Evolutionary conservation across 2,113 vertebrate species (phyloP).

Genomic region (Phalacrocorax carbo): DNA sequence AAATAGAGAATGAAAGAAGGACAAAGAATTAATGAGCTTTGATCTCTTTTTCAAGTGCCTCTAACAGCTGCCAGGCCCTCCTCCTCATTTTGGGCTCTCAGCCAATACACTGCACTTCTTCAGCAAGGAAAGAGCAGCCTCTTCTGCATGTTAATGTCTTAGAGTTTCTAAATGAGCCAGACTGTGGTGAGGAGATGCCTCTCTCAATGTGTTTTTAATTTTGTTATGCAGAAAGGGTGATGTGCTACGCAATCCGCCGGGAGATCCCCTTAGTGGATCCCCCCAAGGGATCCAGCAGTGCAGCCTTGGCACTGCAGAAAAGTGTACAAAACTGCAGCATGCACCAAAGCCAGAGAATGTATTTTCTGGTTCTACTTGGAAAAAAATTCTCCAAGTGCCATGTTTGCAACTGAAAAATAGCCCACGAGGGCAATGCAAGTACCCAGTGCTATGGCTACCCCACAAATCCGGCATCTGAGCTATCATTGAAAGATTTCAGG

Average conservation of each 20-base stretch:
- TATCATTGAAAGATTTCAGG: neutral
- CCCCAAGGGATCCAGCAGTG: too few species aligned
- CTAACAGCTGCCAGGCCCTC: neutral
- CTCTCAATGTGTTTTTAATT: fast-evolving
- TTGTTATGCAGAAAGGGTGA: neutral
- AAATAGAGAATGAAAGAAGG: neutral
- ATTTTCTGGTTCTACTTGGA: neutral
- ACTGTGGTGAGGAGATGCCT: neutral
- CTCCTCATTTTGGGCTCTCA: neutral
- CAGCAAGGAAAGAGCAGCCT: neutral
- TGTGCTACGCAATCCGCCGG: fast-evolving
- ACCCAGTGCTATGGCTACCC: fast-evolving
- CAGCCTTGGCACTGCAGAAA: neutral
- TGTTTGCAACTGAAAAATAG: fast-evolving
- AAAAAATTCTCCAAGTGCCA: neutral
- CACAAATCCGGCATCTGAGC: neutral
- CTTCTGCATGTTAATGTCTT: neutral
- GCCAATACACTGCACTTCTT: neutral
- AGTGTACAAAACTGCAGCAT: neutral
- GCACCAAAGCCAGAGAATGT: neutral
- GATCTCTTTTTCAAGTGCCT: neutral
- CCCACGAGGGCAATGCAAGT: fast-evolving
- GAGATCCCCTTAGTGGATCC: fast-evolving
- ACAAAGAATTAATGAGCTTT: neutral
- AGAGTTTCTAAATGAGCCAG: neutral